These are phyloP conservation scores for Neuroterus valhalla DNA, from an alignment of 1,140 invertebrate species.

Conservation along the genomic window DNA sequence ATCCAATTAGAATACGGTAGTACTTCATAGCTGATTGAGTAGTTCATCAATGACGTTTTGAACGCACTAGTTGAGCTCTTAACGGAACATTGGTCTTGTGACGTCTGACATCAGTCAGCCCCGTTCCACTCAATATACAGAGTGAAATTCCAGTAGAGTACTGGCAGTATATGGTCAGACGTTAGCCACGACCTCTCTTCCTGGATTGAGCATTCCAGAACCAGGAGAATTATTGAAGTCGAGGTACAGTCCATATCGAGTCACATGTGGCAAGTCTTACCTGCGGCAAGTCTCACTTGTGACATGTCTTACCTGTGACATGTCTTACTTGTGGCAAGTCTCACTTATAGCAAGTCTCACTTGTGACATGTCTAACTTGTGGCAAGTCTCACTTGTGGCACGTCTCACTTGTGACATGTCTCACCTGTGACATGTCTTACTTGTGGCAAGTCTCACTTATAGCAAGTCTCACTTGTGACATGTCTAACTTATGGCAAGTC, in stretches of 20 bases:
- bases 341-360: too few species aligned
- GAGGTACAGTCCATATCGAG: background rate
- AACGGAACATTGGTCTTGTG: constrained; percentile 23
- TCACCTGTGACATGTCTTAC: too few species aligned
- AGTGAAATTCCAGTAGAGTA: constrained; percentile 4
- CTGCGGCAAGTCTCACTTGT: too few species aligned
- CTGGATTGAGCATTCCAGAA: constrained; percentile 16
- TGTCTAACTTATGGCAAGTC: too few species aligned
- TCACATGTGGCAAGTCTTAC: too few species aligned
- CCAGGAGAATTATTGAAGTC: constrained; percentile 18
- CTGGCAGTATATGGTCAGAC: background rate
- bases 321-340: too few species aligned
- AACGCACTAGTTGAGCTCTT: constrained; percentile 16
- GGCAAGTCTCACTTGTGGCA: too few species aligned
- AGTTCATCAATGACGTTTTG: constrained; percentile 2
- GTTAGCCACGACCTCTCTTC: background rate
- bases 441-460: too few species aligned
- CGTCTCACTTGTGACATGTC: too few species aligned
- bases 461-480: too few species aligned
- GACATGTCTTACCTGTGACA: too few species aligned
- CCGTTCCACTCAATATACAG: constrained; percentile 5
- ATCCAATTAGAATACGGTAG: background rate
- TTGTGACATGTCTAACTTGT: too few species aligned
- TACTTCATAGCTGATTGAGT: background rate
- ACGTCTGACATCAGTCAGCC: background rate